These are phyloP conservation scores for Julus scandinavius DNA, from an alignment of 2,888 invertebrate species.

Conservation along the genomic window DNA sequence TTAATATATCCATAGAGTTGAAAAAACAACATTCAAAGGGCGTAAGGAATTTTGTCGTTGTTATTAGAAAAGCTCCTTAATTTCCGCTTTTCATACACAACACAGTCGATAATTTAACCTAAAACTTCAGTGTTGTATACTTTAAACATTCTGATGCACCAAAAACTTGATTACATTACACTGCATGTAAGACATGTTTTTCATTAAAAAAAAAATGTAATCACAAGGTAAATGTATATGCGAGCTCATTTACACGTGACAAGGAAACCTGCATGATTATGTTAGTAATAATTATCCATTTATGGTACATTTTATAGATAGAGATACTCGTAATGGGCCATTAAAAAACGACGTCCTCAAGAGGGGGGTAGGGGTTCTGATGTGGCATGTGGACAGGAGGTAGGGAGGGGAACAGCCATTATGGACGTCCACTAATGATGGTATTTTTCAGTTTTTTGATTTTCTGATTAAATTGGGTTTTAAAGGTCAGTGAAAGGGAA, in stretches of 20 bases:
- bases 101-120: not conserved
- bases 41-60: not conserved
- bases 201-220: not conserved
- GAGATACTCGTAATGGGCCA: no score
- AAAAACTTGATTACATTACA: not conserved
- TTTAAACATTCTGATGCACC: not conserved
- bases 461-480: no score
- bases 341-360: no score
- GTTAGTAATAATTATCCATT: not conserved
- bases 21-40: not conserved
- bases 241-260: not conserved
- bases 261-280: not conserved
- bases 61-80: constrained; percentile 36
- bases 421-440: no score
- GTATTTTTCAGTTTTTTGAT: no score
- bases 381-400: no score
- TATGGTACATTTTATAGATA: no score
- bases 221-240: not conserved
- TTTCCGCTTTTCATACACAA: not conserved
- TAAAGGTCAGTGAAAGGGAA: no score
- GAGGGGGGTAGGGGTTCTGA: no score
- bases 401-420: no score
- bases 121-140: not conserved
- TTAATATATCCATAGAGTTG: not conserved
- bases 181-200: not conserved